phyloP scores from a whole-genome alignment of 2,888 invertebrate genomes.

The Uloborus plumipes region DNA sequence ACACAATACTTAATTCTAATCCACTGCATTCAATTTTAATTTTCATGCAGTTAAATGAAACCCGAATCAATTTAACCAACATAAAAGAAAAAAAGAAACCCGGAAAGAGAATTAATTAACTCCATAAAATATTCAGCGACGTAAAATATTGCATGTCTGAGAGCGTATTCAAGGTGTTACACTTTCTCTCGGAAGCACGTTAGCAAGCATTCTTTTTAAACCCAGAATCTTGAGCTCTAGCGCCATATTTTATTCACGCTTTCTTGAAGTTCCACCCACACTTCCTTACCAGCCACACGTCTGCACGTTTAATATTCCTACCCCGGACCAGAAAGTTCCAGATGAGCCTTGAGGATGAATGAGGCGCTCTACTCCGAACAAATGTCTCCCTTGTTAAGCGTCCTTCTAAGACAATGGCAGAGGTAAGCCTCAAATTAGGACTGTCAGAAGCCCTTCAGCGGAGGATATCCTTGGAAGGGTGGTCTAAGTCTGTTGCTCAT shows the following conservation, averaged over 20 bases:
- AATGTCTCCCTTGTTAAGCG: background rate
- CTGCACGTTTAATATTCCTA: slow-evolving; percentile 5
- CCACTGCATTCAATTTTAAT: too few species aligned
- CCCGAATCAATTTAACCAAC: too few species aligned
- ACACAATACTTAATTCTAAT: too few species aligned
- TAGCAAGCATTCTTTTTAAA: background rate
- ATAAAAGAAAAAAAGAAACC: too few species aligned
- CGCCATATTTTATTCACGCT: background rate
- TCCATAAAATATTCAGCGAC: too few species aligned
- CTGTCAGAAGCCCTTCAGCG: slow-evolving; percentile 10
- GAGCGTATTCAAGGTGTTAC: too few species aligned
- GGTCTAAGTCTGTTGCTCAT: too few species aligned
- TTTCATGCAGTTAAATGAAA: too few species aligned
- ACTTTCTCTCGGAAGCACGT: background rate
- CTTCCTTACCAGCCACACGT: background rate
- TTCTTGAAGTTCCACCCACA: background rate
- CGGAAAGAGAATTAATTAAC: too few species aligned
- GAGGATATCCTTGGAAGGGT: background rate
- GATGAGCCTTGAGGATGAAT: slow-evolving; percentile 3
- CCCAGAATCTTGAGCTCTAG: background rate
- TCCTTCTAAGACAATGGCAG: background rate
- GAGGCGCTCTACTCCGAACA: slow-evolving; percentile 3
- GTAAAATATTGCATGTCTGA: too few species aligned
- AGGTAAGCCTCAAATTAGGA: slow-evolving; percentile 10
- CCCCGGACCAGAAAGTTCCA: slow-evolving; percentile 5